Evolutionary conservation across 2,797 vertebrate genomes (phyloP), one percentile per base, ranked within the genome.

Genomic region (Alosa sapidissima): DNA sequence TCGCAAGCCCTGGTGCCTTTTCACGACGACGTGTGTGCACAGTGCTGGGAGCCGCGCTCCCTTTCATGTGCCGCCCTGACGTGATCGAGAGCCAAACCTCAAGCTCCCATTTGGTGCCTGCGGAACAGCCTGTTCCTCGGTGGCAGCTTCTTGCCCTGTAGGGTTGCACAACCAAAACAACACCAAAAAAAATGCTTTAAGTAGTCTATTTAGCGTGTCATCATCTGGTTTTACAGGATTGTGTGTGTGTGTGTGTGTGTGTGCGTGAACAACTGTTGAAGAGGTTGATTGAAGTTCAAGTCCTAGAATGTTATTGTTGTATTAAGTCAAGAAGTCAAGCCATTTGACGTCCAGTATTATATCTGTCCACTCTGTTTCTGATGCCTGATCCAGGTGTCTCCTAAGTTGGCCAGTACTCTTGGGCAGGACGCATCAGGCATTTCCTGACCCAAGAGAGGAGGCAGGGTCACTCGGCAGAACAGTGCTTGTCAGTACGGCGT

Each of bases 1-100:
- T 88, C 83, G 75, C 84, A 90, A 88, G 72, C 8, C 85, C 21
- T 82, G 86, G 87, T 85, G 28, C 62, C 82, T 85, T 82, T 84
- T 84, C 87, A 87, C 72, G 54, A 75, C 62, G 49, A 81, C 65
- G 58, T 84, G 86, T 82, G 36, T 83, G 81, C 7, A 36, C 41
- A 19, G 41, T 19, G 82, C 86, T 84, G 81, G 55, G 65, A 81
- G 82, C 87, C 45, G 52, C 36, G 62, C 55, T 78, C 16, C 72
- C 84, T 86, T 87, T 86, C 81, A 88, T 82, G 84, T 83, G 51
- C 82, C 41, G 81, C 62, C 33, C 68, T 81, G 85, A 41, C 51
- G 41, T 41, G 65, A 41, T 13, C 2, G 45, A 78, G 19, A 78
- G 41, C 49, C 10, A 84, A 85, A 85, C 72, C 87, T 51, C 84